Conservation (phyloP, 2,113 vertebrate genomes). For the Boleophthalmus pectinirostris region DNA sequence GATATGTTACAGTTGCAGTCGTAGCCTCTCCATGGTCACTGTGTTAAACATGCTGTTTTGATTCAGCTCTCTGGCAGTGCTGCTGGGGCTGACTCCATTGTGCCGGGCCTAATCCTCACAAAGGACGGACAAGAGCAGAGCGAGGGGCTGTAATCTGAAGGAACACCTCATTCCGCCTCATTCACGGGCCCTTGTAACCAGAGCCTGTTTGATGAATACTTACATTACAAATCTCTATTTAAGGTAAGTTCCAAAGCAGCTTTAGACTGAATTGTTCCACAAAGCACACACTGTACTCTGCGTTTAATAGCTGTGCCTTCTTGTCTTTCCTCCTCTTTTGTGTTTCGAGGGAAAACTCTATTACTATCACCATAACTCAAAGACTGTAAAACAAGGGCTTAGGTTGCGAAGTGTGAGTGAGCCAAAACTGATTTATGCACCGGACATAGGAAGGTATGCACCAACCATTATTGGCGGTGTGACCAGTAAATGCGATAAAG, state of each 20-base stretch:
- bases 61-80: constrained; percentile 40
- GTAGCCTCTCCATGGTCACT: constrained; percentile 40
- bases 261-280: constrained; percentile 56
- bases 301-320: constrained; percentile 49
- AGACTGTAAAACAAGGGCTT: constrained; percentile 19
- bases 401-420: constrained; percentile 47
- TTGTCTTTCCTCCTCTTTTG: constrained; percentile 28
- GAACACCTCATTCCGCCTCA: constrained; percentile 64
- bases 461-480: constrained; percentile 63
- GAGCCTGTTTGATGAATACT: constrained; percentile 59
- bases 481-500: constrained; percentile 62
- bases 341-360: constrained; percentile 25
- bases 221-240: constrained; percentile 71
- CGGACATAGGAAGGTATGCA: constrained; percentile 67
- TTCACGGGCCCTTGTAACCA: constrained; percentile 55
- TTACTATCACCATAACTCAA: constrained; percentile 25
- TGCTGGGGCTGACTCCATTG: constrained; percentile 54
- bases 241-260: constrained; percentile 68
- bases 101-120: constrained; percentile 56
- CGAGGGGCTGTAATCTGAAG: constrained; percentile 66
- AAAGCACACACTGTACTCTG: constrained; percentile 67
- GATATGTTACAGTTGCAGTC: background rate
- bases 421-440: constrained; percentile 69
- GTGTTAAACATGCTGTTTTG: constrained; percentile 64
- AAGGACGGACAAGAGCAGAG: constrained; percentile 25